Conservation (phyloP, 2,888 invertebrate genomes). For the Hydraecia micacea region DNA sequence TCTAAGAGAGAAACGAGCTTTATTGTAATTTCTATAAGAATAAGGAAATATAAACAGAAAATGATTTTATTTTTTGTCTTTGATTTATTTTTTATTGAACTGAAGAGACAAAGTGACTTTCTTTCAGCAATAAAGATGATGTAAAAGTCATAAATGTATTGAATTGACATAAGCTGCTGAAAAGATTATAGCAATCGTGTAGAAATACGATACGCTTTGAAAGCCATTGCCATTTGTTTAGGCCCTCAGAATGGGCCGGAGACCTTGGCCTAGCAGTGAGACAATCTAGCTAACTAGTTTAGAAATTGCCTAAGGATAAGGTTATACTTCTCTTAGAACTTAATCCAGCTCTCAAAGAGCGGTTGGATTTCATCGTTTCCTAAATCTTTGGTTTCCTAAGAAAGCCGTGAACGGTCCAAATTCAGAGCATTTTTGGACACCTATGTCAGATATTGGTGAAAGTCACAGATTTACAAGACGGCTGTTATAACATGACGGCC, state of each 20-base stretch:
- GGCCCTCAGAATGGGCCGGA: neutral
- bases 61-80: neutral
- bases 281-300: neutral
- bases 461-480: neutral
- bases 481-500: neutral
- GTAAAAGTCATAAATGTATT: neutral
- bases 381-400: neutral
- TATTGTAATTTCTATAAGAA: neutral
- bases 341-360: too few species aligned
- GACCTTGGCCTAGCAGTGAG: neutral
- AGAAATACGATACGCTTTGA: neutral
- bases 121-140: neutral
- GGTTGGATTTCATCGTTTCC: too few species aligned
- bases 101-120: neutral
- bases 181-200: neutral
- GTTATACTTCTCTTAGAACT: neutral
- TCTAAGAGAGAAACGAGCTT: too few species aligned
- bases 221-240: neutral
- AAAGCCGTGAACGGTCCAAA: neutral
- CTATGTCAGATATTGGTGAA: neutral
- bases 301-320: neutral
- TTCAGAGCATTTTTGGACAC: neutral
- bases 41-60: too few species aligned
- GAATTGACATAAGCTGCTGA: neutral
- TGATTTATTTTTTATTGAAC: neutral